phyloP scores from a whole-genome alignment of 2,113 vertebrate genomes.

The Lutjanus erythropterus region DNA sequence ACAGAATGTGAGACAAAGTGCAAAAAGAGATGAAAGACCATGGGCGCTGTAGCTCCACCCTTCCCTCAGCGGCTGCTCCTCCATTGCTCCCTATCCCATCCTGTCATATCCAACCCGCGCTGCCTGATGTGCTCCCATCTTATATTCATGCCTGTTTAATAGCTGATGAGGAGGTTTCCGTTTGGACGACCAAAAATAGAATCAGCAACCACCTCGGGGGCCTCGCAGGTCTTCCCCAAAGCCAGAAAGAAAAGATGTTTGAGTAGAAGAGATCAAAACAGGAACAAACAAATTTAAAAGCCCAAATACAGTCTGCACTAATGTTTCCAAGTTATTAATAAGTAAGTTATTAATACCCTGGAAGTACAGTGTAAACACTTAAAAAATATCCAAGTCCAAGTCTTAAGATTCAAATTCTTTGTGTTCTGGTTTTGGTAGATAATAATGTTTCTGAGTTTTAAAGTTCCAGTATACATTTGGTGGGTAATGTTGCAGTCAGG shows the following conservation, averaged over 20 bases:
- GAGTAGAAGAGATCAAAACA: not conserved
- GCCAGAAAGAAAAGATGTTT: not conserved
- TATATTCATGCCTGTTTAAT: constrained; percentile 60
- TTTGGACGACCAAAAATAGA: constrained; percentile 40
- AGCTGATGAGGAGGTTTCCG: constrained; percentile 33
- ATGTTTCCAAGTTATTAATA: not conserved
- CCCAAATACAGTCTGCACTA: not conserved
- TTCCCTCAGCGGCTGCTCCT: constrained; percentile 7
- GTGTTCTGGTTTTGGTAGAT: too few relatives aligned
- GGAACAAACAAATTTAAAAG: not conserved
- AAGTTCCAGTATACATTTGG: too few relatives aligned
- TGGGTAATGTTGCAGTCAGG: too few relatives aligned
- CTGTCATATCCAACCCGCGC: constrained; percentile 4
- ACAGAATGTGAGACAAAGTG: constrained; percentile 17
- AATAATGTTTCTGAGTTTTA: too few relatives aligned
- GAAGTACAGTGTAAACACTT: not conserved
- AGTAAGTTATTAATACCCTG: not conserved
- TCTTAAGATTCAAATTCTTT: too few relatives aligned
- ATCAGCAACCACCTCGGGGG: not conserved
- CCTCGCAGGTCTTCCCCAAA: not conserved
- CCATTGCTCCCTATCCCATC: not conserved
- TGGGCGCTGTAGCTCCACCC: constrained; percentile 40
- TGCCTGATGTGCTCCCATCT: constrained; percentile 19
- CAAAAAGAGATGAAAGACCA: constrained; percentile 19
- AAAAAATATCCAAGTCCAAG: too few relatives aligned